Conservation (phyloP, 2,888 invertebrate species). For the Himalopsyche tibetana region DNA sequence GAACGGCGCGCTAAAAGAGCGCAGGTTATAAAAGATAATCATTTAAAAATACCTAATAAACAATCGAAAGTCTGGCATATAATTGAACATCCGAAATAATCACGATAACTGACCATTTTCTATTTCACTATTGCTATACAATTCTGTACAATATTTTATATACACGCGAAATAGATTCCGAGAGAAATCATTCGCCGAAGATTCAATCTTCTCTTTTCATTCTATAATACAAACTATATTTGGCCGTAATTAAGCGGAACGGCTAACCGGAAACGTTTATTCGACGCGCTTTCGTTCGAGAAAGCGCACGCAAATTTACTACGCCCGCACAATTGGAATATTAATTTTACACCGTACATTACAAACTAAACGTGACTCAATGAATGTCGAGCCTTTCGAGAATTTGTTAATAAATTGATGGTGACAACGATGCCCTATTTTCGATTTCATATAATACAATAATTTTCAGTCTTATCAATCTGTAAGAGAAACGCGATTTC, state of each 20-base stretch:
- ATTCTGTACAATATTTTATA: slow-evolving; percentile 16
- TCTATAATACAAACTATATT: slow-evolving; percentile 14
- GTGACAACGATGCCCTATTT: slow-evolving; percentile 52
- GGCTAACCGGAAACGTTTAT: not conserved
- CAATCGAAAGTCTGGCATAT: slow-evolving; percentile 18
- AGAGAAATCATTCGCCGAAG: not conserved
- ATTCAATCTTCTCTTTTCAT: not conserved
- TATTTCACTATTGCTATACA: not conserved
- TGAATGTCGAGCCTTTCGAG: slow-evolving; percentile 60
- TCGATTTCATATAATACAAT: slow-evolving; percentile 64
- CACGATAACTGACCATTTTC: slow-evolving; percentile 31
- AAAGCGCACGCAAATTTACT: not conserved
- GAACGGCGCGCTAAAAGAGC: not conserved
- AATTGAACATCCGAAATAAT: slow-evolving; percentile 1
- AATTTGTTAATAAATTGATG: slow-evolving; percentile 61
- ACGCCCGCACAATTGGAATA: slow-evolving; percentile 25
- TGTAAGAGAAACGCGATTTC: slow-evolving; percentile 63
- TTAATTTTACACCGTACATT: slow-evolving; percentile 17
- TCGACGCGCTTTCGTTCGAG: not conserved
- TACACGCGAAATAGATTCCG: not conserved
- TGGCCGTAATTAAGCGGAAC: not conserved
- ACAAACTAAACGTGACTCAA: slow-evolving; percentile 52
- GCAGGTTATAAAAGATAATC: slow-evolving; percentile 5
- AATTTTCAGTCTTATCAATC: slow-evolving; percentile 65
- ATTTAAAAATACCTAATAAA: not conserved